Base-by-base conservation (phyloP, 2,888 invertebrate species). In the Trimorus sp. region DNA sequence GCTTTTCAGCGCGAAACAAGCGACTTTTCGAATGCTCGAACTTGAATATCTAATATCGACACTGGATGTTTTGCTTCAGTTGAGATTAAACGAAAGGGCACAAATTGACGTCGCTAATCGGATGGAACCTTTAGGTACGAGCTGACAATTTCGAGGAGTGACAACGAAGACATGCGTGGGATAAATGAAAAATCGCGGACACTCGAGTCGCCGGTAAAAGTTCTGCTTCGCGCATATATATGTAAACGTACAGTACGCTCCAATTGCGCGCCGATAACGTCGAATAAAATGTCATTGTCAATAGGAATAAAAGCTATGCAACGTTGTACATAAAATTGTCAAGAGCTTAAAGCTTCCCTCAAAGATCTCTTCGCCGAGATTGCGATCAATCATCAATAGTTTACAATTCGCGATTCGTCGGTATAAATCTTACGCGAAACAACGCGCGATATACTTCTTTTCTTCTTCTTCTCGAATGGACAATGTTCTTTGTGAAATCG, bases 291-390 rank as follows among this genome's bases (percentile, higher is more conserved):
- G 56, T 68, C 48, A 68, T 66, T 26, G 40, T 70, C 63, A 79
- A 79, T 74, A 74, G 53, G 69, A 69, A 69, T 79, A 79, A 74
- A 79, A 79, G 45, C 79, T 79, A 79, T 74, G 16, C 53, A 74
- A 74, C 62, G 42, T 75, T 79, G 36, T 53, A 71, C 71, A 71
- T 71, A 71, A 71, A 70, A 70, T 11, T 53, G 62, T 65, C 1
- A 49, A 51, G 37, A 40, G 40, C 40, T 7, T 60, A 60, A 60
- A 45, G 42, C 42, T 40, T 40, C 11, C 37, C 9, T 60, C 42
- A 14, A 59, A n/a, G 26, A 26, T 26, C 26, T n/a, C 26, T 26
- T 1, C 26, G 26, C 26, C 26, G 2, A 4, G 26, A 26, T n/a
- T 26, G 40, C 45, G 26, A 11, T 37, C 12, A 42, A 37, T 60